phyloP scores from a whole-genome alignment of 2,888 invertebrate genomes.

The Archaeoteleia sp. region DNA sequence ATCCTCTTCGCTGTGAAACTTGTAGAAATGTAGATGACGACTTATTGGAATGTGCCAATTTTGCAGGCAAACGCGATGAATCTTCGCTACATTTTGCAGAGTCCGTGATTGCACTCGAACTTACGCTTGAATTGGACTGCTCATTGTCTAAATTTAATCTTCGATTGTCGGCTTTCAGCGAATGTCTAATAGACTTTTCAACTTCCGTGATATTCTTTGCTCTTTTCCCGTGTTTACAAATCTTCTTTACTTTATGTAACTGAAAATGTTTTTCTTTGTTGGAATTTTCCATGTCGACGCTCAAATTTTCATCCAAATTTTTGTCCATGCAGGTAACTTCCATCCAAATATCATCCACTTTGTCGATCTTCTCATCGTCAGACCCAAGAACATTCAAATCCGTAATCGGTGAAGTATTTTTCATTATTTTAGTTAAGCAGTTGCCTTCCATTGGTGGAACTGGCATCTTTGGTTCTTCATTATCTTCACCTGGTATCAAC shows the following conservation, averaged over 20 bases:
- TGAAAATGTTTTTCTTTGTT: slow-evolving; percentile 22
- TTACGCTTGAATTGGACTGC: neutral
- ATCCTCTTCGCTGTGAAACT: slow-evolving; percentile 1
- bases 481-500: slow-evolving; percentile 57
- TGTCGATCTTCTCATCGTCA: slow-evolving; percentile 60
- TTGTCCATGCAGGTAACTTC: slow-evolving; percentile 58
- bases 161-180: slow-evolving; percentile 19
- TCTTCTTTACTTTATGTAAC: slow-evolving; percentile 14
- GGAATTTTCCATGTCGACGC: neutral
- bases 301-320: slow-evolving; percentile 26
- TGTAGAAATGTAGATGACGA: no score
- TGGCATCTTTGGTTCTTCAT: slow-evolving; percentile 60
- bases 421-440: slow-evolving; percentile 61
- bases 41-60: slow-evolving; percentile 12
- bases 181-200: slow-evolving; percentile 23
- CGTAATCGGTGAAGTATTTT: slow-evolving; percentile 60
- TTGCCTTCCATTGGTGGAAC: slow-evolving; percentile 61
- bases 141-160: slow-evolving; percentile 1
- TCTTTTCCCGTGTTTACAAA: slow-evolving; percentile 9
- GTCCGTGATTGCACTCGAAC: slow-evolving; percentile 1
- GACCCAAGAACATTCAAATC: slow-evolving; percentile 59
- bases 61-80: slow-evolving; percentile 22
- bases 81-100: slow-evolving; percentile 15
- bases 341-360: slow-evolving; percentile 64
- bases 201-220: slow-evolving; percentile 19